Percentiles rank a stretch among this genome's conserved stretches.
Conservation (phyloP, 2,113 vertebrate species). For the Ammospiza nelsoni region DNA sequence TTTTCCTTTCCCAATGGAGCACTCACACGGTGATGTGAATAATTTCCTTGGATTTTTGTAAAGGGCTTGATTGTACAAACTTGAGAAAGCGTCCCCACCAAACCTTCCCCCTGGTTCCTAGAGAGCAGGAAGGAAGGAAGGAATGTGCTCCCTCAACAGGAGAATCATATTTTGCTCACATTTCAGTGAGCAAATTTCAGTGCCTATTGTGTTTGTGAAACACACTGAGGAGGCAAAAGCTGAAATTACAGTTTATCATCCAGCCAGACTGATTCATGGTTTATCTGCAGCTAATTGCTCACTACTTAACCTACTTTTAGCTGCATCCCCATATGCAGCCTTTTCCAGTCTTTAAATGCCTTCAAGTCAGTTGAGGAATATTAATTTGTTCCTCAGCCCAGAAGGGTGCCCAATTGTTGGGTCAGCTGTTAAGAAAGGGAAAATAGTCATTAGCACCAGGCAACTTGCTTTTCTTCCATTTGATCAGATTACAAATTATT, state of each 20-base stretch:
- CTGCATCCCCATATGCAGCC: background rate
- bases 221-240: constrained; percentile 13
- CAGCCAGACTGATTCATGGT: constrained; percentile 18
- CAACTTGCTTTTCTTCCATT: constrained; percentile 16
- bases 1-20: background rate
- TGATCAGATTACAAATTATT: constrained; percentile 21
- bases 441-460: background rate
- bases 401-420: background rate
- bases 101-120: background rate
- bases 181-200: background rate
- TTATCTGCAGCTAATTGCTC: constrained; percentile 45
- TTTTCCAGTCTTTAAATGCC: background rate
- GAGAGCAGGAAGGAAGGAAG: background rate
- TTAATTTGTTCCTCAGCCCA: background rate
- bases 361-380: background rate
- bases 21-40: background rate
- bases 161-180: background rate
- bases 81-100: background rate
- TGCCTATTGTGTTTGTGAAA: constrained; percentile 16
- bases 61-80: background rate
- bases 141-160: background rate
- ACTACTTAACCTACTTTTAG: constrained; percentile 24
- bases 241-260: constrained; percentile 27
- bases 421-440: background rate
- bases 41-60: background rate